Base-by-base conservation (phyloP, 2,888 invertebrate genomes). In the Exephanes ischioxanthus region DNA sequence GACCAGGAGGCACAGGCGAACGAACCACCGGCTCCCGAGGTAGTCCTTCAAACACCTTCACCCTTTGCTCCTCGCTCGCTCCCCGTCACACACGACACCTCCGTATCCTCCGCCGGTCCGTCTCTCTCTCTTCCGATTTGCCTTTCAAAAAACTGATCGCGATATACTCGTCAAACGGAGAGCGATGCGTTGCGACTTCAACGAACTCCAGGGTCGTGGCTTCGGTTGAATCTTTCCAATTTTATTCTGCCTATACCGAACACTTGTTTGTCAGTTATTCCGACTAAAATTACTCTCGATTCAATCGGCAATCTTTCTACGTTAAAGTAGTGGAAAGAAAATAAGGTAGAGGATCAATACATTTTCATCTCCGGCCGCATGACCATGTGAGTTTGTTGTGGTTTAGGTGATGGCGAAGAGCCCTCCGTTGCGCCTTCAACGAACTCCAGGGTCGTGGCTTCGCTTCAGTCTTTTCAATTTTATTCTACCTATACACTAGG, bases 1-100 rank as follows among this genome's bases (percentile, higher is more conserved):
- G 94, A 94, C 86, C 93, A 93, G 84, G 93, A 93, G 72, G 93
- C 93, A 37, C 92, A 94, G 78, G 93, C 92, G 4, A 93, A 92
- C 51, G 93, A 93, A 88, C 92, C 93, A 55, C 91, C 93, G 70
- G 92, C 92, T 45, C 91, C 91, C 19, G 94, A 94, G 92, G 94
- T 94, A 91, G 80, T 84, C 84, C 79, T 6, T 22, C 16, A 1
- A 33, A 26, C 53, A 16, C 19, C 55, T 7, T 14, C 9, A n/a
- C 51, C 48, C 58, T 19, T 30, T 61, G 33, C 58, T 63, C 61
- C 33, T 30, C 61, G 30, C 30, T 33, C 61, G 61, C 61, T 41
- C 48, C 6, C n/a, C 53, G 33, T n/a, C 14, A 33, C 68, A 78
- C 68, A 53, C 45, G 33, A 48, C 48, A 26, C n/a, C 61, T 30